Conservation (phyloP, 1,140 invertebrate genomes). For the Drosophila prosaltans region DNA sequence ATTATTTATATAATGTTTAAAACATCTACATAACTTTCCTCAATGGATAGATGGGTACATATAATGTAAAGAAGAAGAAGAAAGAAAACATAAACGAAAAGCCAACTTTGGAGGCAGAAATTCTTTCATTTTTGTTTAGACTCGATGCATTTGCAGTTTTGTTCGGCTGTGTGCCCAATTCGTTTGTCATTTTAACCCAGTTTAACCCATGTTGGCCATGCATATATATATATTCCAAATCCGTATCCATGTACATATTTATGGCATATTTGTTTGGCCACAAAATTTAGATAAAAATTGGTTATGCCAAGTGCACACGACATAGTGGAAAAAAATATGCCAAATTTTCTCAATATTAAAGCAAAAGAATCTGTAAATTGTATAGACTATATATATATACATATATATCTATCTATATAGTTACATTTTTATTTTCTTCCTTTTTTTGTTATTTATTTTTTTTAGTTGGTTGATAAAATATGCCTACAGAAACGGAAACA, state of each 20-base stretch:
- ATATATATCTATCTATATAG: conserved; percentile 29
- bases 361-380: background rate
- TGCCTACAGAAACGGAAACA: conserved; percentile 37
- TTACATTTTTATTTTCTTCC: conserved; percentile 28
- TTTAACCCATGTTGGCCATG: conserved; percentile 61
- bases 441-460: conserved; percentile 44
- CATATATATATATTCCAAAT: conserved; percentile 12
- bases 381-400: background rate
- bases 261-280: conserved; percentile 28
- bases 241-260: background rate
- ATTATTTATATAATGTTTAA: too few species aligned
- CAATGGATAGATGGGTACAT: background rate
- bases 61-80: background rate
- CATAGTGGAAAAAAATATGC: conserved; percentile 63
- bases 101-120: background rate
- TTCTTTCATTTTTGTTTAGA: conserved; percentile 51
- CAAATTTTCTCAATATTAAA: background rate
- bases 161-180: conserved; percentile 50
- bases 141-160: conserved; percentile 37
- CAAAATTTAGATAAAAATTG: conserved; percentile 56
- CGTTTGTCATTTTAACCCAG: conserved; percentile 75
- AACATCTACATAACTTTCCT: too few species aligned
- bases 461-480: conserved; percentile 59
- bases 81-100: conserved; percentile 22
- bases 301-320: conserved; percentile 41